Base-by-base conservation (phyloP, 2,888 invertebrate species). In the Polydrusus pterygomalis region DNA sequence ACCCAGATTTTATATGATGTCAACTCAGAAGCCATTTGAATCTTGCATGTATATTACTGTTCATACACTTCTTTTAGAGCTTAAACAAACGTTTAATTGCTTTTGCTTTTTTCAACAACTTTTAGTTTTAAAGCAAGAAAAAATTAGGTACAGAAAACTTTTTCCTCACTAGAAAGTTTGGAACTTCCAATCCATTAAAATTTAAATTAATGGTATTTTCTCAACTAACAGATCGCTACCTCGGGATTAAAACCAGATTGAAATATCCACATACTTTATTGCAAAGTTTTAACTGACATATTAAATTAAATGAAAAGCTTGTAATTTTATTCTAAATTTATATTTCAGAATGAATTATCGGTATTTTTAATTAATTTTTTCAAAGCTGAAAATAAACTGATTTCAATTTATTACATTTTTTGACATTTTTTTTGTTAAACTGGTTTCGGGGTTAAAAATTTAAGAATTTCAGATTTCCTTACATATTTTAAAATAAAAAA, bases 211-310 rank as follows among this genome's bases (percentile, higher is more conserved):
- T 25, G 25, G 11, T 30, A 30, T 5, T 30, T 25, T n/a, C 25
- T 54, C 54, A 25, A 54, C 54, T 54, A 54, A 54, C 54, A 20
- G 25, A 54, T 54, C 54, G 30, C 54, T 30, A 54, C 54, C 25
- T 54, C 30, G 54, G 54, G 54, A 30, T 54, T 54, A 54, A 54
- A 54, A 54, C 30, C 25, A 7, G 54, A 54, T 54, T 54, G 54
- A 54, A 54, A 30, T 30, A 54, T 54, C 54, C 54, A 54, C 30
- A 54, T 54, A 54, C 54, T 54, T 54, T 30, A 54, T 54, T 30
- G 30, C 1, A 54, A 54, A 54, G 54, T 30, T 54, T n/a, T 25
- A 51, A 25, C 54, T 30, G 30, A n/a, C 54, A 30, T 25, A 5
- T 54, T 30, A n/a, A 54, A 54, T 54, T 30, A 11, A 25, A 54